Evolutionary conservation across 2,888 invertebrate genomes (phyloP), one percentile per base, ranked within the genome.

Genomic region (Drosophila helvetica): DNA sequence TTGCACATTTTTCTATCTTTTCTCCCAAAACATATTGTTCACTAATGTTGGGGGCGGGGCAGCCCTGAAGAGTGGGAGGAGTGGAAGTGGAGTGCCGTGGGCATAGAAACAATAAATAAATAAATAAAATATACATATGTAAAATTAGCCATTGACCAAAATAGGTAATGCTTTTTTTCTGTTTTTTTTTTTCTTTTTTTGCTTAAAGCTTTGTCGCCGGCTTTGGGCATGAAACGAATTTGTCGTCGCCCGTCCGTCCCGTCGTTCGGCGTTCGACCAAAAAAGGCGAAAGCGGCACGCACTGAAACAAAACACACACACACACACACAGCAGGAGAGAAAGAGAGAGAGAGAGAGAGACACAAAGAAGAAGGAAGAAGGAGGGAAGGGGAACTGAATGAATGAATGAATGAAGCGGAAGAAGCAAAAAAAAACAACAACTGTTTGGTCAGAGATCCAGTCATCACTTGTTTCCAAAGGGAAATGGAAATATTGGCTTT

Each of bases 141-240:
- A 74, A 80, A 78, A 86, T 82, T 82, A 84, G 85, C 74, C 81
- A 78, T 75, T 38, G 38, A 77, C 82, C 84, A 80, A 80, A 86
- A 75, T 80, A 65, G 86, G 82, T 72, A 77, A 81, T 79, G 77
- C 75, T 77, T 84, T 86, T 82, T 66, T 30, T 22, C 22, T 30
- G 1, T 30, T 30, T 33, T 38, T 15, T 12, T 3, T 38, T n/a
- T n/a, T n/a, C n/a, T 2, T 7, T n/a, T n/a, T 38, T n/a, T 6
- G 15, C n/a, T 15, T 2, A 7, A 76, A 80, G 80, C 80, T 84
- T n/a, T 84, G 80, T 83, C 66, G 64, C 76, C 86, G 61, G 52
- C 56, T 82, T 78, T 86, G 82, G 82, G 68, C 84, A 86, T 78
- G 82, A 80, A 80, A 58, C 70, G 74, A 77, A 86, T 75, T 86